Evolutionary conservation across 1,140 invertebrate genomes (phyloP), one percentile per base, ranked within the genome.

Genomic region (Brachionus rotundiformis): DNA sequence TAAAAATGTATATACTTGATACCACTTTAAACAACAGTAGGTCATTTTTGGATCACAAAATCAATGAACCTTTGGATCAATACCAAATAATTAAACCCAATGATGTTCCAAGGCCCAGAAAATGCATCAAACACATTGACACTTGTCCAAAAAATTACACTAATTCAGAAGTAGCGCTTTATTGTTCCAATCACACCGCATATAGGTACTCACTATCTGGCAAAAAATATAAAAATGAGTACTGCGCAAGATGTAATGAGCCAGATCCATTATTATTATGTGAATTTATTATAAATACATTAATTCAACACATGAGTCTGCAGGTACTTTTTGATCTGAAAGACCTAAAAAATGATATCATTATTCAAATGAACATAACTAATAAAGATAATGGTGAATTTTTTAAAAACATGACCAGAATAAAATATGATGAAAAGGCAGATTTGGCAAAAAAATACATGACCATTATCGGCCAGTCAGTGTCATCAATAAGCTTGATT

Each of bases 291-390:
- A 23, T 8, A 54, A 19, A 63, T 29, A 63, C 0, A 31, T 63
- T 27, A 6, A 16, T 10, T 29, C 2, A 29, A 10, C 27, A 63
- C n/a, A 33, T 29, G 61, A 63, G 61, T 27, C 25, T 63, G 3
- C 61, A 63, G 13, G 29, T 63, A n/a, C 61, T 63, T 5, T 63
- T 63, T 8, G 61, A 63, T 8, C n/a, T 63, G 61, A 63, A n/a
- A 29, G 16, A 63, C 29, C 7, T 63, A 27, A 4, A 33, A 29
- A 13, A 63, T 29, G 61, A 63, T 27, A 33, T 63, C 13, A 11
- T n/a, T 4, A 63, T 63, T 13, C 11, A 33, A 13, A 13, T 27
- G 23, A 63, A 63, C 13, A 16, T 33, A 10, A 63, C 25, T n/a
- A n/a, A 63, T 63, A 11, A 3, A 10, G 1, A 33, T 31, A n/a